Evolutionary conservation across 2,888 invertebrate genomes (phyloP), one percentile per base, ranked within the genome.

Genomic region (Athrips mouffetella): DNA sequence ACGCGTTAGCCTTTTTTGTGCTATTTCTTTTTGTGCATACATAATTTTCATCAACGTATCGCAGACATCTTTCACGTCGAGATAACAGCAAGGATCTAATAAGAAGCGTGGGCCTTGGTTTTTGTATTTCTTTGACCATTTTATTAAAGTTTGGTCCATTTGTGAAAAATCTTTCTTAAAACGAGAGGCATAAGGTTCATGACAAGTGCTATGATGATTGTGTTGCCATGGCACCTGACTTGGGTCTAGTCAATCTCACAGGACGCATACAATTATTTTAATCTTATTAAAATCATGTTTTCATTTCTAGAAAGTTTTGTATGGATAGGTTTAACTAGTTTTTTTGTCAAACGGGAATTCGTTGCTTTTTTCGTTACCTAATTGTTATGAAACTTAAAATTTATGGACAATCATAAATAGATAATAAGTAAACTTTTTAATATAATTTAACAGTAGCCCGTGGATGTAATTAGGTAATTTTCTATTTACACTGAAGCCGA

Each of bases 181-280:
- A 45, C 45, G 33, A 41, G 7, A 10, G 29, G 7, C 23, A 7
- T 23, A 49, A 40, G 21, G 45, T 18, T 45, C 25, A 37, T 4
- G 31, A 27, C 21, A 30, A n/a, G n/a, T 16, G 16, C 21, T 11
- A 23, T 6, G n/a, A 21, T 10, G 13, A 20, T 44, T 2, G 20
- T 8, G 29, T 20, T 23, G 45, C 2, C 11, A 25, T 25, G 16
- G 21, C 78, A 74, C 76, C 70, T 71, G 73, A 76, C 65, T 59
- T 20, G 59, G 57, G 67, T 60, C 65, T 64, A 78, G 76, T 76
- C 77, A 76, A 77, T 80, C 81, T 83, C 70, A 56, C 73, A 79
- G 79, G 80, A 82, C 73, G 73, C 71, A 73, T 80, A 87, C 86
- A 86, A 85, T 87, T 87, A 87, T 86, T 86, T 77, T 87, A 86